These are phyloP conservation scores for Drosophila conformis DNA, from an alignment of 2,888 invertebrate genomes.

Conservation along the genomic window DNA sequence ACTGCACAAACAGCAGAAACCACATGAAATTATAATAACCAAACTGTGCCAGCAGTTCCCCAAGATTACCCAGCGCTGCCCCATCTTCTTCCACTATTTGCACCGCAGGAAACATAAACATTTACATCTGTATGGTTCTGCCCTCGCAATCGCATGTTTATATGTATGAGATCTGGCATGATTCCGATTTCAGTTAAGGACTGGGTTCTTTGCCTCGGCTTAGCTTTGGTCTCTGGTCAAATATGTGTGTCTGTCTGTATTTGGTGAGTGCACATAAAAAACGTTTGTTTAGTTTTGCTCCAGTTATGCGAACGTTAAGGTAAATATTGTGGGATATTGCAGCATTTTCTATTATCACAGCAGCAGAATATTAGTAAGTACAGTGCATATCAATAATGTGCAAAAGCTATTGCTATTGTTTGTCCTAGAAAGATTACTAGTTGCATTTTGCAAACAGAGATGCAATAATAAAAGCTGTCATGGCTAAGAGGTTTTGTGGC, in stretches of 20 bases:
- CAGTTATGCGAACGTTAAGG: slow-evolving; percentile 27
- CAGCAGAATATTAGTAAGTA: slow-evolving; percentile 3
- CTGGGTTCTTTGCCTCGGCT: slow-evolving; percentile 1
- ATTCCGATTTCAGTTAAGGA: slow-evolving; percentile 12
- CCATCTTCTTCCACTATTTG: not conserved
- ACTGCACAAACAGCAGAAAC: slow-evolving; percentile 32
- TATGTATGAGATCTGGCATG: slow-evolving; percentile 49
- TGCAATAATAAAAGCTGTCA: not conserved
- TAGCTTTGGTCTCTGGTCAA: slow-evolving; percentile 13
- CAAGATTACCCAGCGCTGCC: slow-evolving; percentile 38
- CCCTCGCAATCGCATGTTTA: slow-evolving; percentile 48
- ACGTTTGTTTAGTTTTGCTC: slow-evolving; percentile 25
- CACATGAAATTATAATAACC: slow-evolving; percentile 70
- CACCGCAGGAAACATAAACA: slow-evolving; percentile 71
- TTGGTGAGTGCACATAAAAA: slow-evolving; percentile 31
- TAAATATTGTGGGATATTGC: slow-evolving; percentile 27
- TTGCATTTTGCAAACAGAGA: not conserved
- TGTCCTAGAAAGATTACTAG: not conserved
- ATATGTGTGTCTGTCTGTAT: slow-evolving; percentile 20
- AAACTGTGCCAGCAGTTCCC: slow-evolving; percentile 59
- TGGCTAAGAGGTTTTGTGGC: not conserved
- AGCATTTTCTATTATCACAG: slow-evolving; percentile 9
- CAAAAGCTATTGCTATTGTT: not conserved
- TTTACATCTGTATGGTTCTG: slow-evolving; percentile 67
- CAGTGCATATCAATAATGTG: not conserved